These are phyloP conservation scores for Agonopterix subpropinquella DNA, from an alignment of 2,888 invertebrate genomes.

Conservation along the genomic window DNA sequence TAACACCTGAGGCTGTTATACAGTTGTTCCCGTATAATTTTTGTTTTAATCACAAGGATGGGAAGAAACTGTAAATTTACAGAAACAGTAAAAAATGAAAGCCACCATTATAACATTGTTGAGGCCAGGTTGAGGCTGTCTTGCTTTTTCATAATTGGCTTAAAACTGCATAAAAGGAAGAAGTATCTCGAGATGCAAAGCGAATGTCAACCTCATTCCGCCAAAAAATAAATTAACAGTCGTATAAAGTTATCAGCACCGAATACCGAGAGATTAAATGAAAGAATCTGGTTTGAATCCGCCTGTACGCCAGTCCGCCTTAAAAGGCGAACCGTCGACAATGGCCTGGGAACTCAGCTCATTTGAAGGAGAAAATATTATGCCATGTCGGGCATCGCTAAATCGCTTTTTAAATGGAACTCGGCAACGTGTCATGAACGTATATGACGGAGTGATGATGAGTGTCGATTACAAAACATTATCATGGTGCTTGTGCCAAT, in stretches of 20 bases:
- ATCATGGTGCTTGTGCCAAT: too few species aligned
- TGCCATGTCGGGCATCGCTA: constrained; percentile 42
- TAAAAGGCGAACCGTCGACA: constrained; percentile 66
- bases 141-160: not conserved
- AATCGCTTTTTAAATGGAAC: constrained; percentile 62
- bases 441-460: constrained; percentile 27
- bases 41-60: too few species aligned
- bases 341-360: constrained; percentile 72
- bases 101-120: too few species aligned
- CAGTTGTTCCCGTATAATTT: too few species aligned
- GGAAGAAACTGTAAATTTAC: too few species aligned
- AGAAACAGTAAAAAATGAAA: too few species aligned
- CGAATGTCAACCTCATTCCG: not conserved
- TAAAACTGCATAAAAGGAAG: constrained; percentile 8
- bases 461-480: not conserved
- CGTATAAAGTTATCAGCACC: constrained; percentile 15
- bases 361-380: constrained; percentile 71
- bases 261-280: constrained; percentile 26
- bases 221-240: constrained; percentile 11
- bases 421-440: constrained; percentile 32
- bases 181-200: constrained; percentile 2
- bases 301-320: constrained; percentile 54
- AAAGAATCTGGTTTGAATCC: constrained; percentile 50
- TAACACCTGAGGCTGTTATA: too few species aligned
- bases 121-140: too few species aligned